phyloP scores from a whole-genome alignment of 2,797 vertebrate species.

The Fistularia tabacaria region DNA sequence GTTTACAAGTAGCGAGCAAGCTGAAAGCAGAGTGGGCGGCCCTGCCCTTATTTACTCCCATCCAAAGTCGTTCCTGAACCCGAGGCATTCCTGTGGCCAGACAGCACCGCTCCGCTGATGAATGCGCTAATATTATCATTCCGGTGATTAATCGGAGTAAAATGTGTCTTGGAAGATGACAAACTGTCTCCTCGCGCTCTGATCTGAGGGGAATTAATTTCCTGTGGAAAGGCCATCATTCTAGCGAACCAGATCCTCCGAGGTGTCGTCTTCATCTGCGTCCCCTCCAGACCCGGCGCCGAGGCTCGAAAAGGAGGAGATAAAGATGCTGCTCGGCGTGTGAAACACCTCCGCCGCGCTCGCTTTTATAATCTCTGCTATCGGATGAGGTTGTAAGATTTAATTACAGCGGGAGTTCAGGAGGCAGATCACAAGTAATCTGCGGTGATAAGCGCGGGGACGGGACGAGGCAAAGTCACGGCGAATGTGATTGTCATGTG shows the following conservation, averaged over 20 bases:
- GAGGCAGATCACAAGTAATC: slow-evolving; percentile 19
- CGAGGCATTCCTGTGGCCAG: slow-evolving; percentile 15
- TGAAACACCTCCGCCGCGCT: neutral
- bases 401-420: slow-evolving; percentile 16
- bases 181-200: neutral
- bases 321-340: slow-evolving; percentile 1
- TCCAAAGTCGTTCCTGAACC: slow-evolving; percentile 7
- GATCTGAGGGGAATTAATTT: slow-evolving; percentile 34
- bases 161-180: slow-evolving; percentile 31
- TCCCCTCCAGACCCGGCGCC: slow-evolving; percentile 10
- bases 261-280: slow-evolving; percentile 8
- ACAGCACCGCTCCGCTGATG: slow-evolving; percentile 29
- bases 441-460: neutral
- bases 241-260: slow-evolving; percentile 1
- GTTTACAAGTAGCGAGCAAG: no score
- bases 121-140: slow-evolving; percentile 45
- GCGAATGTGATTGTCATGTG: slow-evolving; percentile 9
- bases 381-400: slow-evolving; percentile 24
- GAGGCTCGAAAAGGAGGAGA: slow-evolving; percentile 11
- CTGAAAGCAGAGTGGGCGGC: no score
- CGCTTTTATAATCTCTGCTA: slow-evolving; percentile 22
- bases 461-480: slow-evolving; percentile 4
- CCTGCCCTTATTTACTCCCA: slow-evolving; percentile 9
- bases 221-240: slow-evolving; percentile 17
- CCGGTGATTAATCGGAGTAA: slow-evolving; percentile 47